phyloP scores from a whole-genome alignment of 1,140 invertebrate genomes.

The Scaptodrosophila lebanonensis region DNA sequence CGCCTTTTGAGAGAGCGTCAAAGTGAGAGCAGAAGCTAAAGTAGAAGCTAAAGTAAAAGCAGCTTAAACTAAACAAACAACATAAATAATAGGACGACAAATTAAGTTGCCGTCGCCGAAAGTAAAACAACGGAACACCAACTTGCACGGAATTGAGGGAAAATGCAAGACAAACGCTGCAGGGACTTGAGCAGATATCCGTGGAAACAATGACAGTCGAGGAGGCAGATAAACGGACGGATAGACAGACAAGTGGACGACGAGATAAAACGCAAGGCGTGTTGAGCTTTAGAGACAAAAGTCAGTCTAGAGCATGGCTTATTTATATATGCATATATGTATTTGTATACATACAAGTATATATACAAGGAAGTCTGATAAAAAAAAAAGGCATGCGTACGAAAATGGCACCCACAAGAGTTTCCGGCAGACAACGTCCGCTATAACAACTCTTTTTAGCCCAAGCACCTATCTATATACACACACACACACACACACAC shows the following conservation, averaged over 20 bases:
- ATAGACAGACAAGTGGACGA: background rate
- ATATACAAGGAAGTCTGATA: conserved; percentile 29
- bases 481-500: conserved; percentile 13
- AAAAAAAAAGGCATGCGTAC: conserved; percentile 64
- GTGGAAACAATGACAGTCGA: conserved; percentile 48
- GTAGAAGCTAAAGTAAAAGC: conserved; percentile 21
- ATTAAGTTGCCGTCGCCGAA: conserved; percentile 46
- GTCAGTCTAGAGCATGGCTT: conserved; percentile 49
- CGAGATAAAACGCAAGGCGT: conserved; percentile 4
- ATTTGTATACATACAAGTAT: background rate
- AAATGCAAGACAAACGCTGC: conserved; percentile 20
- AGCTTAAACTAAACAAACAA: conserved; percentile 15
- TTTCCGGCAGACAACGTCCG: conserved; percentile 68
- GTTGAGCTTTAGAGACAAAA: conserved; percentile 55
- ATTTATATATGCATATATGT: no score
- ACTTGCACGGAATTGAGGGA: conserved; percentile 7
- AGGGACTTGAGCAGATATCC: conserved; percentile 20
- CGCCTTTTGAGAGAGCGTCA: no score
- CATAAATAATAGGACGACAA: conserved; percentile 66
- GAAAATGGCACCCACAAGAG: conserved; percentile 71
- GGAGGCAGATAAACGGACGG: background rate
- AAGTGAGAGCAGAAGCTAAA: no score
- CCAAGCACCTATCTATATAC: conserved; percentile 29
- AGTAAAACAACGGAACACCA: conserved; percentile 36
- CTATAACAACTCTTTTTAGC: conserved; percentile 64